Percentiles rank a stretch among this genome's conserved stretches.
phyloP scores from a whole-genome alignment of 2,888 invertebrate genomes.

The Tipula confusa region DNA sequence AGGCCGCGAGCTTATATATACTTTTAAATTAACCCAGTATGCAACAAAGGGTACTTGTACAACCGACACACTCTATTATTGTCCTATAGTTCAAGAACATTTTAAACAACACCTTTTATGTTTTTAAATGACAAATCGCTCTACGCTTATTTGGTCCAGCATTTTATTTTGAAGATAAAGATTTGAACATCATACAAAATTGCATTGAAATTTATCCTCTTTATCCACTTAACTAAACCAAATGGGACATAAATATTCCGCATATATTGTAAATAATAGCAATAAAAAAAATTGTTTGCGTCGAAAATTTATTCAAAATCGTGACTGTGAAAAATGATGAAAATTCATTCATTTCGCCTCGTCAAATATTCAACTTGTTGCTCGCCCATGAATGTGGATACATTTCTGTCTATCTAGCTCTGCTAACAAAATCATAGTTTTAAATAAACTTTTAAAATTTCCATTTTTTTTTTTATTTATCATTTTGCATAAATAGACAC shows the following conservation, averaged over 20 bases:
- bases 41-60: no score
- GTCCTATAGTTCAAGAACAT: no score
- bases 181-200: no score
- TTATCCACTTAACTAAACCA: not conserved
- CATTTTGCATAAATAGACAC: not conserved
- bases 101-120: no score
- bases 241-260: not conserved
- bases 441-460: not conserved
- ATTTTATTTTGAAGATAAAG: no score
- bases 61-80: no score
- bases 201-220: no score
- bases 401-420: not conserved
- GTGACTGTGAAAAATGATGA: not conserved
- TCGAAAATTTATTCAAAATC: not conserved
- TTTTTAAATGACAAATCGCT: no score
- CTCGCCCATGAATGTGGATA: not conserved
- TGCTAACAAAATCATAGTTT: not conserved
- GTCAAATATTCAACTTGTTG: constrained; percentile 6
- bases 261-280: no score
- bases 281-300: not conserved
- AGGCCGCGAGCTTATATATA: no score
- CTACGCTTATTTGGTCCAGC: not conserved
- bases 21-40: no score
- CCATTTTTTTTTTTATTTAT: not conserved
- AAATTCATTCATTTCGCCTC: not conserved